Evolutionary conservation across 2,113 vertebrate genomes (phyloP).

Genomic region (Toxostoma redivivum): DNA sequence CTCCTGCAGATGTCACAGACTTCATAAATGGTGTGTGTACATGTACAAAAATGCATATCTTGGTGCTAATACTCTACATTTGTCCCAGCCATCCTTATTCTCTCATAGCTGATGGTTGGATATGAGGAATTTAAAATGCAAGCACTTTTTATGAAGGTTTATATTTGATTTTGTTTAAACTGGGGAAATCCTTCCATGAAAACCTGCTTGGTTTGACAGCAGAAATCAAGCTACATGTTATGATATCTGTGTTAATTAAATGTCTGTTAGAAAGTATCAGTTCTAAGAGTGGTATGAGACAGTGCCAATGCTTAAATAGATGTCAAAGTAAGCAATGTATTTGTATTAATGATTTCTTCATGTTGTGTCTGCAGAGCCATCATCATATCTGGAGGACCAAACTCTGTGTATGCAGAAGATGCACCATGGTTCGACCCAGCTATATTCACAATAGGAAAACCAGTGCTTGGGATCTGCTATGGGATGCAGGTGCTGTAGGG

Average conservation of each 20-base stretch:
- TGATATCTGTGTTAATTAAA: neutral
- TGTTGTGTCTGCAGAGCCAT: conserved; percentile 81
- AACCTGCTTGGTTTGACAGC: neutral
- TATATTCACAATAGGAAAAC: conserved; percentile 97
- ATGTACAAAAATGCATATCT: neutral
- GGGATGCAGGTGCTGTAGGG: conserved; percentile 90
- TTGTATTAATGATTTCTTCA: neutral
- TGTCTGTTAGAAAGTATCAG: rapidly evolving
- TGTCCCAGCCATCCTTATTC: neutral
- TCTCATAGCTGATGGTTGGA: neutral
- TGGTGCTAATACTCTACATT: neutral
- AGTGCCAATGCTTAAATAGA: neutral
- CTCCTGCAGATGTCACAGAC: neutral
- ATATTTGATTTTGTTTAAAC: neutral
- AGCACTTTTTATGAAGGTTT: neutral
- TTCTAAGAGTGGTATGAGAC: neutral
- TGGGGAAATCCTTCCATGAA: neutral
- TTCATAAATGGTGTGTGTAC: rapidly evolving
- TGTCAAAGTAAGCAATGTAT: neutral
- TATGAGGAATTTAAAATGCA: neutral
- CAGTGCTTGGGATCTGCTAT: conserved; percentile 97
- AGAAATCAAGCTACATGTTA: neutral
- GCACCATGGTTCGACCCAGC: conserved; percentile 97
- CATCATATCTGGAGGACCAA: conserved; percentile 97
- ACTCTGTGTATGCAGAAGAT: conserved; percentile 97